Base-by-base conservation (phyloP, 2,888 invertebrate genomes). In the Acrobeloides nanus region DNA sequence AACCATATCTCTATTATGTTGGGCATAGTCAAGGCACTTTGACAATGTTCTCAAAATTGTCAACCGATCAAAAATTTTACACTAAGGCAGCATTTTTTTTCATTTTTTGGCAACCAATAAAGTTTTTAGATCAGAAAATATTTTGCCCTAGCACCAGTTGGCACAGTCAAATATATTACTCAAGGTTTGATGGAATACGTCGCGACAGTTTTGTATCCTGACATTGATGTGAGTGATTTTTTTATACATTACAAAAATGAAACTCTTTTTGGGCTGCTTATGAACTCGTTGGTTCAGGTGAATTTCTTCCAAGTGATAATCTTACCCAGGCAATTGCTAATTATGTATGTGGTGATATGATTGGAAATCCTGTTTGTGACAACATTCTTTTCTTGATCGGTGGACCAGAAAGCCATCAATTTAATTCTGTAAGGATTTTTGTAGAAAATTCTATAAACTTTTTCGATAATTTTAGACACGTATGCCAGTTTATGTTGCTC, bases 11-110 rank as follows among this genome's bases (percentile, higher is more conserved):
- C 0, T 81, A 82, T 61, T 92, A 89, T 73, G 78, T 89, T 32
- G 92, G 90, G 0, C 89, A 90, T 75, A 89, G 88, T 0, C 89
- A 90, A 43, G 68, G 66, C 27, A 61, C 71, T 0, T 53, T 66
- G 17, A 72, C 64, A 15, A 69, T 71, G 68, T 71, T 71, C 46
- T 59, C 66, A 1, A 55, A 60, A 46, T 56, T 65, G 51, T 49
- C 65, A 21, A 41, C 49, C 24, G 59, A 65, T 20, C 51, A 48
- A 5, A 48, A 51, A 12, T 61, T 67, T 39, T 48, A 52, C 8
- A 42, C 46, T 20, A 70, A 70, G 48, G 53, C 61, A 17, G 23
- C 32, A 10, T 17, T 35, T 7, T 20, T 20, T 8, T 42, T 2
- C 12, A 18, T 38, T 15, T 44, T 2, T 10, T 8, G 23, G 6